phyloP scores from a whole-genome alignment of 35 echinoderm and acorn worm species.

The Apostichopus californicus region DNA sequence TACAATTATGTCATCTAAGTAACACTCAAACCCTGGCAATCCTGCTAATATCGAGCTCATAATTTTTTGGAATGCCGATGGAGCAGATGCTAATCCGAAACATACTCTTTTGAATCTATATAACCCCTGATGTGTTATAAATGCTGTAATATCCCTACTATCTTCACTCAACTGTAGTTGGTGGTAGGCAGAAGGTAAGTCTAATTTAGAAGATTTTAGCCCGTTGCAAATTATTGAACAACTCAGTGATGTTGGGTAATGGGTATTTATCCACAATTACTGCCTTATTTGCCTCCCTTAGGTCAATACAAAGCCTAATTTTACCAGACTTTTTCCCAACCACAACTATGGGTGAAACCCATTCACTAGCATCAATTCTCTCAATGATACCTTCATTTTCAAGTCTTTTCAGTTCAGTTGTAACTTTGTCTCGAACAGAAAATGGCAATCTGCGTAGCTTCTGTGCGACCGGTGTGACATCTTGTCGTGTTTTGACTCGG shows the following conservation, averaged over 20 bases:
- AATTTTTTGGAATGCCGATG: constrained; percentile 67
- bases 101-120: constrained; percentile 69
- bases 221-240: constrained; percentile 41
- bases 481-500: background rate
- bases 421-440: constrained; percentile 28
- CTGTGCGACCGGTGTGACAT: constrained; percentile 6
- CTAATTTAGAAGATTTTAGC: constrained; percentile 31
- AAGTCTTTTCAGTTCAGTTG: background rate
- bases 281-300: constrained; percentile 55
- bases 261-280: constrained; percentile 66
- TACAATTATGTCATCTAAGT: constrained; percentile 70
- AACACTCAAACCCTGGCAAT: constrained; percentile 29
- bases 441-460: constrained; percentile 24
- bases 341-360: constrained; percentile 69
- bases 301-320: constrained; percentile 61
- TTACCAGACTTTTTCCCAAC: constrained; percentile 22
- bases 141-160: constrained; percentile 61
- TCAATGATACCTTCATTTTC: constrained; percentile 60
- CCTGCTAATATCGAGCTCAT: constrained; percentile 44
- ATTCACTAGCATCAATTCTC: constrained; percentile 71
- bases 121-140: constrained; percentile 74
- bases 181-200: constrained; percentile 54
- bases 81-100: constrained; percentile 71
- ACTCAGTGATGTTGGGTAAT: constrained; percentile 52
- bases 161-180: constrained; percentile 51